Base-by-base conservation (phyloP, 35 echinoderm and acorn worm genomes). In the Ophioderma brevispina region DNA sequence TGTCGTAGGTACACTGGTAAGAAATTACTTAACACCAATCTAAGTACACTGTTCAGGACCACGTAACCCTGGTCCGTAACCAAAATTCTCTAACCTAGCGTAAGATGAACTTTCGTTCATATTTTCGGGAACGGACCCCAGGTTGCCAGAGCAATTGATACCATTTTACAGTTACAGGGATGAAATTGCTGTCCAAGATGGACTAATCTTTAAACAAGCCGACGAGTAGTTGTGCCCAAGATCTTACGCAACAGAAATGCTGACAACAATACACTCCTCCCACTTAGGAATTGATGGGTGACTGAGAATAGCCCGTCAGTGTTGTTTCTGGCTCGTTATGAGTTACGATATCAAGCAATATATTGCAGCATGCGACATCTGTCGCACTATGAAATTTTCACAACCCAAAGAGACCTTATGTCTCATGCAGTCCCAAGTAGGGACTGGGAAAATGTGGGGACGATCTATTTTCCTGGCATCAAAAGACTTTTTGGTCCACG, bases 261-360 rank as follows among this genome's bases (percentile, higher is more conserved):
- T 91, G 40, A 37, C 23, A 70, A 79, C 64, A 43, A 80, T 82
- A 13, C 88, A 84, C 79, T 52, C 38, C 4, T 90, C 88, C 21
- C 93, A 95, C 50, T 30, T 95, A 4, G 93, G 93, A 37, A 92
- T 82, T 49, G 89, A 92, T 21, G 85, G 94, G 4, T 95, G 90
- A n/a, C 52, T 95, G 10, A 28, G 94, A 32, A 43, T 89, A 76
- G 94, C 94, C 38, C 46, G 90, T 36, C 77, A 88, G 78, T 92
- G 90, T 59, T 17, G 92, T 32, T 95, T 79, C 64, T 95, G 94
- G 94, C 78, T 85, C 39, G 78, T 80, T 23, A 92, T 95, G 94
- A 91, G 46, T 34, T 31, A 38, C 19, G 85, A 95, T 35, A 25
- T 92, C 23, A 92, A 84, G 35, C 70, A 92, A 55, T 89, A 83